Evolutionary conservation across 2,113 vertebrate species (phyloP).

Genomic region (Saimiri boliviensis): DNA sequence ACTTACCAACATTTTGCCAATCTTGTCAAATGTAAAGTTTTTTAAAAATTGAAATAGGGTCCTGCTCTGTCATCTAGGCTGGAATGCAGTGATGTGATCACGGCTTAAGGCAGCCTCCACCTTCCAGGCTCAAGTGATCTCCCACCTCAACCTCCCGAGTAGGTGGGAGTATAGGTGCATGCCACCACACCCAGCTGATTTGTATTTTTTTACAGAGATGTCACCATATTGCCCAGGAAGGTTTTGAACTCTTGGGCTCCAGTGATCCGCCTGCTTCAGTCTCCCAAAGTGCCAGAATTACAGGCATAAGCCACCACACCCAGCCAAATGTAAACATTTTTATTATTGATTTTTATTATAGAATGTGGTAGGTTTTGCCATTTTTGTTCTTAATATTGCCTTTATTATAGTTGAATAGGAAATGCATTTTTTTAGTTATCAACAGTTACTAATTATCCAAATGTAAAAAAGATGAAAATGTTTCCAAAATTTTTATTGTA

Average conservation of each 20-base stretch:
- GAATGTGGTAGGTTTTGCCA: background rate
- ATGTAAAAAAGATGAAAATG: background rate
- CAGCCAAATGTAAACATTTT: background rate
- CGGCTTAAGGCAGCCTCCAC: background rate
- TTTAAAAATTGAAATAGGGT: background rate
- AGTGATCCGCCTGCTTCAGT: background rate
- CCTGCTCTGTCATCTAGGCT: background rate
- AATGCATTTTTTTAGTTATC: background rate
- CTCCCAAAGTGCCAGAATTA: background rate
- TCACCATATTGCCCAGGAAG: background rate
- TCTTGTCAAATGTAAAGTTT: background rate
- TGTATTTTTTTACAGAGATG: background rate
- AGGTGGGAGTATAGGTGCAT: background rate
- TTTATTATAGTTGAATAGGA: background rate
- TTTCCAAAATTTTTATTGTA: background rate
- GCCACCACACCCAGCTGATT: background rate
- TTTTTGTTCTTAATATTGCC: constrained; percentile 12
- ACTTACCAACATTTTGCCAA: background rate
- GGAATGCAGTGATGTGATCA: background rate
- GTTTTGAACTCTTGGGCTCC: background rate
- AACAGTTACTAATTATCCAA: background rate
- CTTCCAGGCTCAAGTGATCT: background rate
- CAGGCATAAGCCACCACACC: background rate
- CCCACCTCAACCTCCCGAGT: background rate
- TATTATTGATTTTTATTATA: background rate